phyloP scores from a whole-genome alignment of 2,797 vertebrate species.

The Erithacus rubecula region DNA sequence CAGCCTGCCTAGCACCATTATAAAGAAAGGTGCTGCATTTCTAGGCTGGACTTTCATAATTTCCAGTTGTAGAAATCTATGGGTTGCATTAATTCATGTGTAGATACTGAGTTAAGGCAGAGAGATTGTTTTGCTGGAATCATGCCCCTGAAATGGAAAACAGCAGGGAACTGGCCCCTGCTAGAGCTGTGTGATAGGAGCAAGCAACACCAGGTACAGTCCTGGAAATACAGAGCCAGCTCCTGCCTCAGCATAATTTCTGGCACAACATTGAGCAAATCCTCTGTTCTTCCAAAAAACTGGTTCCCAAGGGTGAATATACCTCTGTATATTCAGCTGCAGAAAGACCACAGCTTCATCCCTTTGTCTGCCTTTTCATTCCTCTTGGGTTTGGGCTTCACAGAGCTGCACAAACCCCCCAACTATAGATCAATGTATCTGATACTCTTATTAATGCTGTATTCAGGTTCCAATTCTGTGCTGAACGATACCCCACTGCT shows the following conservation, averaged over 20 bases:
- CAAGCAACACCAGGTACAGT: neutral
- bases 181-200: neutral
- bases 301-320: neutral
- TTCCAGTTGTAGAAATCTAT: neutral
- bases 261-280: neutral
- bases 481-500: neutral
- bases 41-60: neutral
- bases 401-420: neutral
- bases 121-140: neutral
- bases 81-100: neutral
- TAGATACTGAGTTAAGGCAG: neutral
- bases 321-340: neutral
- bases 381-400: neutral
- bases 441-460: neutral
- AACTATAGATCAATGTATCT: neutral
- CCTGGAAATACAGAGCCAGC: neutral
- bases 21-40: neutral
- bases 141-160: neutral
- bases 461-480: neutral
- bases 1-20: neutral
- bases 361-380: constrained; percentile 17
- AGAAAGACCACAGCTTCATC: neutral
- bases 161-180: neutral
- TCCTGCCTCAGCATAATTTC: neutral
- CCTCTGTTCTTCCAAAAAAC: neutral